Conservation (phyloP, 2,888 invertebrate genomes). For the Polydrusus tereticollis region DNA sequence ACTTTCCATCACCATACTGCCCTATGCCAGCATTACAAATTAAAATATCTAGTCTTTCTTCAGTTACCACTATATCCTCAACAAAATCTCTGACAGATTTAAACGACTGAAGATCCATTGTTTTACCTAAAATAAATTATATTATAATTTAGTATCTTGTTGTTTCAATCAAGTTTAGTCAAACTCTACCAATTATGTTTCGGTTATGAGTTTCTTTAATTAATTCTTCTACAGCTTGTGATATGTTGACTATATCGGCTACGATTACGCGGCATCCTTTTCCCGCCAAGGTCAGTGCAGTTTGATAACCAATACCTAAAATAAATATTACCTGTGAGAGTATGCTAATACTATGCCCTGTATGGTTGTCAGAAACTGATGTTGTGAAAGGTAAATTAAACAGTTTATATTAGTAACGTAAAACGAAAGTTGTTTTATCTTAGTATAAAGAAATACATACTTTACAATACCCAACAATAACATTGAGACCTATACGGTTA, state of each 20-base stretch:
- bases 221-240: slow-evolving; percentile 52
- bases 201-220: slow-evolving; percentile 54
- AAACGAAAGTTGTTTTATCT: too few species aligned
- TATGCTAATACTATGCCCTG: too few species aligned
- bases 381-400: too few species aligned
- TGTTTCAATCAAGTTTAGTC: too few species aligned
- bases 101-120: slow-evolving; percentile 70
- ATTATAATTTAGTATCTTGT: too few species aligned
- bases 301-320: slow-evolving; percentile 63
- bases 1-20: not conserved
- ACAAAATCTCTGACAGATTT: slow-evolving; percentile 73
- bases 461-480: too few species aligned
- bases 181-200: not conserved
- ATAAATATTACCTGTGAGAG: not conserved
- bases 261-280: slow-evolving; percentile 38
- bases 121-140: slow-evolving; percentile 53
- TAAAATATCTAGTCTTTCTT: slow-evolving; percentile 72
- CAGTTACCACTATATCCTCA: slow-evolving; percentile 69
- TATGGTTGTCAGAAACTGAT: too few species aligned
- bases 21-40: slow-evolving; percentile 74
- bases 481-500: too few species aligned
- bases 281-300: slow-evolving; percentile 16
- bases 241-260: slow-evolving; percentile 29
- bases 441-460: too few species aligned
- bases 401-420: too few species aligned